Percentiles rank a stretch among this genome's conserved stretches.
Evolutionary conservation across 2,797 vertebrate species (phyloP).

Genomic region (Bovichtus variegatus): DNA sequence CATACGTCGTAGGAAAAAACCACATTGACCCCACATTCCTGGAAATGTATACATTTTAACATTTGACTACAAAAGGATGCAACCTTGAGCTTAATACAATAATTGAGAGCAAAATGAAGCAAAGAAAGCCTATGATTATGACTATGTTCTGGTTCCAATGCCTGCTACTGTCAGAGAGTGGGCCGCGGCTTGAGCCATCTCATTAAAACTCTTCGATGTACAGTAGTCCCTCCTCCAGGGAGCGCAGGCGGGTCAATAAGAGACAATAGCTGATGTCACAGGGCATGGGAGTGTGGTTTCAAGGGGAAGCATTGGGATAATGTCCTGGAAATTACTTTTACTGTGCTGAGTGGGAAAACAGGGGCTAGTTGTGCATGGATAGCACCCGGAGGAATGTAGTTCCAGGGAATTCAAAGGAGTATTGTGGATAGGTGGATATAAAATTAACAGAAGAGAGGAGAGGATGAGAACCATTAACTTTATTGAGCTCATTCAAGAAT

Average conservation of each 20-base stretch:
- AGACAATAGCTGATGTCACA: slow-evolving; percentile 49
- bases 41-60: not conserved
- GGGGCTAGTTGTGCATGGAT: not conserved
- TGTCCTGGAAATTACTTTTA: slow-evolving; percentile 18
- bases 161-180: not conserved
- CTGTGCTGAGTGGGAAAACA: not conserved
- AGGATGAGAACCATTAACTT: slow-evolving; percentile 51
- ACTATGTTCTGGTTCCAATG: slow-evolving; percentile 20
- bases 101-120: slow-evolving; percentile 21
- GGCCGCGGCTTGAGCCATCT: slow-evolving; percentile 17
- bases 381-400: not conserved
- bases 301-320: slow-evolving; percentile 14
- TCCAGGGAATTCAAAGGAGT: not conserved
- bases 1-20: not conserved
- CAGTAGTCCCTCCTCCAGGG: slow-evolving; percentile 33
- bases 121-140: slow-evolving; percentile 6
- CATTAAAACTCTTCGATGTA: slow-evolving; percentile 40
- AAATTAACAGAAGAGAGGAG: slow-evolving; percentile 4
- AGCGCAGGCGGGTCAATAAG: slow-evolving; percentile 51
- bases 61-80: not conserved
- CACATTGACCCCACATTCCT: not conserved
- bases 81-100: not conserved
- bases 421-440: slow-evolving; percentile 1
- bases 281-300: slow-evolving; percentile 14
- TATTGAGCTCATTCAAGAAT: slow-evolving; percentile 58